Base-by-base conservation (phyloP, 2,113 vertebrate species). In the Neoarius graeffei region DNA sequence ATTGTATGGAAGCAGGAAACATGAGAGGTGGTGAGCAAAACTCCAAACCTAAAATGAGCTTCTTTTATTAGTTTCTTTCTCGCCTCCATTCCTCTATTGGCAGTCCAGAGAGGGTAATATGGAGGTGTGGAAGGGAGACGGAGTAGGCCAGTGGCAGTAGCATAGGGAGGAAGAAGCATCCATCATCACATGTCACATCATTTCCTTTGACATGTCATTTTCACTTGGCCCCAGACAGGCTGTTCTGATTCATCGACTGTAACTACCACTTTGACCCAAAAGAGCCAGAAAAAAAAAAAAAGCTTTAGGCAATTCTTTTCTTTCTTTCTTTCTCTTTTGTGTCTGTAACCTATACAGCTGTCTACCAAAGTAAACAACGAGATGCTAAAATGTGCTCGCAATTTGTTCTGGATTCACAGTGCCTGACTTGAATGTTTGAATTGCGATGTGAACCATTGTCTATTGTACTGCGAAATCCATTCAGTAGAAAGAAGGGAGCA, bases 191-290 rank as follows among this genome's bases (percentile, higher is more conserved):
- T 76, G 90, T 91, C 92, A 93, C 93, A 92, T 94, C 93, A 93
- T 93, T 92, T 92, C 88, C 92, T 92, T 83, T 91, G 92, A 95
- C 93, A 93, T 90, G 92, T 93, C 92, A 91, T 93, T 94, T 93
- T 92, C 91, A 93, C 81, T 92, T 91, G 91, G 87, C 91, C 81
- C 77, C 79, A 92, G 92, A 89, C 79, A 35, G 69, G 27, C 69
- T 74, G 89, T 83, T 86, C 82, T 81, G 76, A 87, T 57, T 85
- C 88, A 86, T 87, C 50, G 89, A 92, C 91, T 88, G 89, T 87
- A 90, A 91, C 48, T 86, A 89, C 88, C 83, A 87, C 85, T 90
- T 91, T 92, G 92, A 93, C 92, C 93, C 86, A 89, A 92, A 88
- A 92, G 92, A 92, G 83, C 76, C 81, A 89, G 27, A 59, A 57